Base-by-base conservation (phyloP, 2,113 vertebrate species). In the Osmerus mordax region DNA sequence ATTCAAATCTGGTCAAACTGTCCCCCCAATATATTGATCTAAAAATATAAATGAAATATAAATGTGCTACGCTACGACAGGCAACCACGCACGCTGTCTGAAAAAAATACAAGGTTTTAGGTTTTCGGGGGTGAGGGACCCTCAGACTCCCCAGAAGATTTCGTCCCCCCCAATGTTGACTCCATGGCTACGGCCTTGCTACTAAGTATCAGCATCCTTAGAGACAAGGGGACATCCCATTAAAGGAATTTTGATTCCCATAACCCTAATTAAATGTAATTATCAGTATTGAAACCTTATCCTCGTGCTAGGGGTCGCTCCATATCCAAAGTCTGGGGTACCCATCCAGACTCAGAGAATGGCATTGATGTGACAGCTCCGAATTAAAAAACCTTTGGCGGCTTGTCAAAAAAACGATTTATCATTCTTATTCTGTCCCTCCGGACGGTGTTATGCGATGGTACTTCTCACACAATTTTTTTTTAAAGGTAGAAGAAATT, bases 281-380 rank as follows among this genome's bases (percentile, higher is more conserved):
- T 71, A 62, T 51, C 29, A 67, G 54, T 71, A 71, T 71, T 36
- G 36, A 71, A 55, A 41, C 63, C 51, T 21, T 66, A 32, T 29
- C 68, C 32, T 52, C 19, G 28, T 67, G 61, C 60, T 59, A 19
- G 62, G 6, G 75, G 62, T 76, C 69, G 62, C 54, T 16, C 54
- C 62, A 6, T 7, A 16, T 66, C 18, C 21, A 56, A 36, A n/a
- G 64, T 36, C 56, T 54, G 3, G 36, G 52, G 29, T 21, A 66
- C 29, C 47, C 52, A 41, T 66, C 71, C 71, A 32, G n/a, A 21
- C 14, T 58, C 21, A 19, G 59, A 53, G 14, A 59, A 16, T 51
- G 66, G 67, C 65, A 76, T 76, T 60, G 63, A 71, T 71, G 56
- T 76, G 75, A 67, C 69, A 67, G 75, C 19, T 63, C 5, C 53